phyloP scores from a whole-genome alignment of 2,888 invertebrate genomes.

The Exephanes ischioxanthus region DNA sequence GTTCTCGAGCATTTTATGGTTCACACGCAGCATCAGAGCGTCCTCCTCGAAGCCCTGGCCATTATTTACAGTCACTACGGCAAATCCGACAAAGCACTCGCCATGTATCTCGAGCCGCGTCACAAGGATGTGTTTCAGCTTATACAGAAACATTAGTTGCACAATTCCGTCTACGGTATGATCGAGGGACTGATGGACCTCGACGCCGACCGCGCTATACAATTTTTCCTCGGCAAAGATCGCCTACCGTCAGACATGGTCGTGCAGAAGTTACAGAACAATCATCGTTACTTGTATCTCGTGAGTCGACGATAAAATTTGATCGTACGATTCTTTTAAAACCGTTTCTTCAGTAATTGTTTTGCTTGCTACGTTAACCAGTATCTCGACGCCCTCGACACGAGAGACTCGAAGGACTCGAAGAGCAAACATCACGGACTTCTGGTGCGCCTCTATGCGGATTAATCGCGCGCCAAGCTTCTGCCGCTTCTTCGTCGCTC shows the following conservation, averaged over 20 bases:
- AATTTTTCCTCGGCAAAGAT: conserved; percentile 91
- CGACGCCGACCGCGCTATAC: conserved; percentile 93
- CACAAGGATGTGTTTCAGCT: no score
- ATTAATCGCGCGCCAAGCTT: conserved; percentile 93
- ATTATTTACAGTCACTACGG: no score
- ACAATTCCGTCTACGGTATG: no score
- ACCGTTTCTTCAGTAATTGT: background rate
- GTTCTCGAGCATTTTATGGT: no score
- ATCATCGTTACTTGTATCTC: conserved; percentile 91
- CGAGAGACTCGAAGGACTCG: conserved; percentile 89
- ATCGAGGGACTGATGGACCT: no score
- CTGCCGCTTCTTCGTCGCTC: conserved; percentile 96
- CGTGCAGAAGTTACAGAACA: conserved; percentile 91
- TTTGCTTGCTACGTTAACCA: conserved; percentile 76
- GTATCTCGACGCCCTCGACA: conserved; percentile 95
- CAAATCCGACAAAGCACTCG: no score
- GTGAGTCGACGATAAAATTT: conserved; percentile 84
- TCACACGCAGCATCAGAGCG: no score
- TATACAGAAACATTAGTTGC: no score
- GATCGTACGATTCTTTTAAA: background rate
- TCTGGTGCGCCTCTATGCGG: conserved; percentile 95
- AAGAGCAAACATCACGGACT: conserved; percentile 93
- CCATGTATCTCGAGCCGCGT: no score
- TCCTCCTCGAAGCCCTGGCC: no score
- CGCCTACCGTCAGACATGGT: conserved; percentile 92